Base-by-base conservation (phyloP, 1,140 invertebrate genomes). In the Zaprionus capensis region DNA sequence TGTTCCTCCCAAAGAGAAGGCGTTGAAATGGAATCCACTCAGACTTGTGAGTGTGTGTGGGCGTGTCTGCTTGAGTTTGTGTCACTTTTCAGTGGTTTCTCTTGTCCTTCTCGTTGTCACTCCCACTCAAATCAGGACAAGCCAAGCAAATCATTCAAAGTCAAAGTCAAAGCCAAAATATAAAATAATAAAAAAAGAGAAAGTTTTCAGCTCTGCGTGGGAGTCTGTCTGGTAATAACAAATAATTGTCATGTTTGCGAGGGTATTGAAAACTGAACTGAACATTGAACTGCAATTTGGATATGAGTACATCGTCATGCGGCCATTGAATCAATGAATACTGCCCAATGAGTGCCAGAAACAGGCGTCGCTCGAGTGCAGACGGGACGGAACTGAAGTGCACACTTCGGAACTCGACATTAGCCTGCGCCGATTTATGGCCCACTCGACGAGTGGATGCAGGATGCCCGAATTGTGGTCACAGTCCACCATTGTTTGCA, bases 371-470 rank as follows among this genome's bases (percentile, higher is more conserved):
- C 28, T 62, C 22, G 49, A 62, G 20, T 26, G 20, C 62, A 46
- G 38, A 56, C 55, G 20, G 56, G 17, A 28, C n/a, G 55, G 17
- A 77, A 65, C 56, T 78, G 77, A 80, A 87, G 77, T 67, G 67
- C 69, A 68, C 73, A 78, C 80, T 70, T 79, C 34, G 46, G 11
- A 22, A 4, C 46, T 51, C 20, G 77, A 77, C 73, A 87, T 87
- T 87, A 87, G 83, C 73, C 67, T 41, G 44, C 63, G 55, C 67
- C 77, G 80, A 87, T 83, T 86, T 87, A 87, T 87, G 83, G 74
- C 36, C 83, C 77, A 71, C 82, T 82, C 71, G 82, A 77, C 66
- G 76, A 44, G 31, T 69, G 24, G 53, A 70, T 70, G 66, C 26
- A 38, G 15, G 55, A 20, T 41, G 12, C 31, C 34, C 46, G 55